Base-by-base conservation (phyloP, 2,888 invertebrate genomes). In the Taphrorychus bicolor region DNA sequence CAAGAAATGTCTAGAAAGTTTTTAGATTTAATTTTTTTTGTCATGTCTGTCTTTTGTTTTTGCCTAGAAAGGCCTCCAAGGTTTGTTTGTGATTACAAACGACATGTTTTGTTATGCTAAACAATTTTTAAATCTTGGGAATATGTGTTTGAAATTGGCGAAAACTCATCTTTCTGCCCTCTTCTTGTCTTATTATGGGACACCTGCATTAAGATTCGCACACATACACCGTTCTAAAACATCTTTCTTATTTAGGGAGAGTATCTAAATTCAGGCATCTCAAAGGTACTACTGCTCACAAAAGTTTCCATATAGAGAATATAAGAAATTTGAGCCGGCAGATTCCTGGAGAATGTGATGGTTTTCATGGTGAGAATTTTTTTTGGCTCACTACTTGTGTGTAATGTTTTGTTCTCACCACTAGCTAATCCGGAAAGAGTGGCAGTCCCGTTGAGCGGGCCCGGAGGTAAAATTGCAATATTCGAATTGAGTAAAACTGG, bases 181-280 rank as follows among this genome's bases (percentile, higher is more conserved):
- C 14, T 5, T 45, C 5, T 45, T 5, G 14, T 45, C 7, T 32
- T 42, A 23, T 18, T n/a, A 41, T 59, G n/a, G n/a, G n/a, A n/a
- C n/a, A 5, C 5, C 11, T 11, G 11, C 5, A 32, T 32, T 32
- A 32, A 32, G 11, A 5, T 32, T 32, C 11, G 32, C 32, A 32
- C 32, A 14, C 9, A 14, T n/a, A n/a, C n/a, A n/a, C n/a, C n/a
- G n/a, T n/a, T n/a, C 7, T 45, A 11, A 45, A 45, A 45, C 16
- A 14, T 49, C 16, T 64, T 58, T 51, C 68, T 53, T 58, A 73
- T 68, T 73, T 75, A 90, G 91, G 89, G 56, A 89, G 91, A 76
- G 94, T 93, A 40, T 95, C 96, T 0, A 97, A 97, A 81, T 97
- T 95, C 82, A 89, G 96, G 0, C 96, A 97, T 79, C 82, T 97